Base-by-base conservation (phyloP, 2,113 vertebrate genomes). In the Odocoileus hemionus region DNA sequence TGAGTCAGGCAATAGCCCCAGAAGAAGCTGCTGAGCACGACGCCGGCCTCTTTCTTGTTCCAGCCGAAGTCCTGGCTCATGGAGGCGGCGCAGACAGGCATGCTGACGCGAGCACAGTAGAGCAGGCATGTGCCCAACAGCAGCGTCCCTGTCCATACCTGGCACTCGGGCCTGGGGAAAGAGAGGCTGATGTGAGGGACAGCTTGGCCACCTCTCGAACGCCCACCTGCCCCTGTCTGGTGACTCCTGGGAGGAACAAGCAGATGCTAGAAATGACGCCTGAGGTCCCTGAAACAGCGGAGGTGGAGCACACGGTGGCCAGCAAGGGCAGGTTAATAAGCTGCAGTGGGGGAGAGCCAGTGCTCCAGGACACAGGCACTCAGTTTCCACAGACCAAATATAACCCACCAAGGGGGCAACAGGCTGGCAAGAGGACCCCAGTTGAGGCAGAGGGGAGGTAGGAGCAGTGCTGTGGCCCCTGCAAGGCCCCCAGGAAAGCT, bases 1-100 rank as follows among this genome's bases (percentile, higher is more conserved):
- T 99, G 99, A 0, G 99, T 99, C 98, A 99, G 98, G 98, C 99
- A 99, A 99, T 99, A 99, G 52, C 99, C 99, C 99, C 99, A 99
- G 98, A 99, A 99, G 99, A 99, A 99, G 99, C 99, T 99, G 98
- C 99, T 99, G 95, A 99, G 99, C 89, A 99, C 99, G 6, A 99
- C 94, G 17, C 99, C 99, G 0, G 99, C 99, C 95, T 99, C 99
- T 86, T 99, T 99, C 99, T 99, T 99, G 99, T 99, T 99, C 99
- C 99, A 99, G 90, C 94, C 79, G 55, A 99, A 99, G 99, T 98
- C 97, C 61, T 99, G 98, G 52, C 99, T 99, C 98, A 99, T 99
- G 97, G 99, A 99, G 25, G 99, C 98, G 0, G 99, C 98, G 19
- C 99, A 99, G 98, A 99, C 99, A 45, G 99, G 99, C 99, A 99